These are phyloP conservation scores for Maniola jurtina DNA, from an alignment of 1,140 invertebrate species.

Conservation along the genomic window DNA sequence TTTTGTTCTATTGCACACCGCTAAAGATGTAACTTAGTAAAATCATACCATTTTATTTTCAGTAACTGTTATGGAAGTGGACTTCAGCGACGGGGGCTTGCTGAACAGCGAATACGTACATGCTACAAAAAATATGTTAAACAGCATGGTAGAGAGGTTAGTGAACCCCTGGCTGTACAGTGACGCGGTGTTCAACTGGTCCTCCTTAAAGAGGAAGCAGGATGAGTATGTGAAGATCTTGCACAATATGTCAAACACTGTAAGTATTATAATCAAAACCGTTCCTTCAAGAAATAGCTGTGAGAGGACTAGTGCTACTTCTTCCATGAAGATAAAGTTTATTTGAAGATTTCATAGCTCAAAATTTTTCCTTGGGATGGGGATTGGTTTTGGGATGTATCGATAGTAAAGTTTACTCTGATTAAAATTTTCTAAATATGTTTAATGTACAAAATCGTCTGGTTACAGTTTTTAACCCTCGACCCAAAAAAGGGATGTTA, in stretches of 20 bases:
- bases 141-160: slow-evolving; percentile 53
- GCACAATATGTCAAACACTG: slow-evolving; percentile 56
- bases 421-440: too few relatives aligned
- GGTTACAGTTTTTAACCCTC: too few relatives aligned
- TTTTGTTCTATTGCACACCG: too few relatives aligned
- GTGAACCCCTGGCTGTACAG: slow-evolving; percentile 58
- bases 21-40: neutral
- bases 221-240: slow-evolving; percentile 46
- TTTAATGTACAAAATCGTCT: too few relatives aligned
- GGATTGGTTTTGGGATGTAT: too few relatives aligned
- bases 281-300: too few relatives aligned
- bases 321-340: too few relatives aligned
- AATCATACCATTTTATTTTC: neutral
- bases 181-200: slow-evolving; percentile 44
- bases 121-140: slow-evolving; percentile 51
- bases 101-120: slow-evolving; percentile 51
- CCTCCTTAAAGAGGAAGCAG: slow-evolving; percentile 49
- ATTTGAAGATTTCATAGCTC: too few relatives aligned
- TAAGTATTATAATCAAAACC: slow-evolving; percentile 14
- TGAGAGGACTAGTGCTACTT: too few relatives aligned
- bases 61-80: slow-evolving; percentile 58
- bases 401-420: too few relatives aligned
- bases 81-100: slow-evolving; percentile 49
- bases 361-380: too few relatives aligned
- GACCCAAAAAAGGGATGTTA: too few relatives aligned